Percentiles rank a stretch among this genome's conserved stretches.
phyloP scores from a whole-genome alignment of 1,140 invertebrate genomes.

The Heliothis subflexa region DNA sequence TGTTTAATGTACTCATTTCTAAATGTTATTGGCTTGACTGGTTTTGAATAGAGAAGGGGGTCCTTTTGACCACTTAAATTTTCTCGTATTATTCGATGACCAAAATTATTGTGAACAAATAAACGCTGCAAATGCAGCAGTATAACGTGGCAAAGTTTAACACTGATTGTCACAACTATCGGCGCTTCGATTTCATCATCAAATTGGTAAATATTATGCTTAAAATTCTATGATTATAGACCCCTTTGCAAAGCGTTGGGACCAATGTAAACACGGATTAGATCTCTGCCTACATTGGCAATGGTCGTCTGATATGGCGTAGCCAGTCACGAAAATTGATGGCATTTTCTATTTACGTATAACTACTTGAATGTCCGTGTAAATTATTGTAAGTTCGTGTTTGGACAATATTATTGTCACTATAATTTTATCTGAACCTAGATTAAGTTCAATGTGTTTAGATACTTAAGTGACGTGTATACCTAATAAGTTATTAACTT shows the following conservation, averaged over 20 bases:
- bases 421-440: constrained; percentile 19
- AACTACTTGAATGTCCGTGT: constrained; percentile 21
- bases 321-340: constrained; percentile 32
- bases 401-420: constrained; percentile 37
- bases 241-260: constrained; percentile 67
- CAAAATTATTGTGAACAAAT: constrained; percentile 10
- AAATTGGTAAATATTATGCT: constrained; percentile 8
- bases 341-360: constrained; percentile 29
- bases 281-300: constrained; percentile 44
- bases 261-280: constrained; percentile 65
- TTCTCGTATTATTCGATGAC: constrained; percentile 25
- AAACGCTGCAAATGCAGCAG: background rate
- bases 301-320: constrained; percentile 34
- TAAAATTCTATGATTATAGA: constrained; percentile 45
- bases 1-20: constrained; percentile 53
- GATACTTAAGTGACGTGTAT: constrained; percentile 14
- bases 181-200: constrained; percentile 6
- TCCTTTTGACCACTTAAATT: constrained; percentile 33
- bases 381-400: constrained; percentile 27
- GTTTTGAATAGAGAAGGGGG: constrained; percentile 52
- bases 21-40: constrained; percentile 51
- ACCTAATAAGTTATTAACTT: background rate
- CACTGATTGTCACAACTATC: background rate
- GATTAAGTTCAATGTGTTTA: constrained; percentile 40
- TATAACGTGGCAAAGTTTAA: background rate